A percentile compares a stretch with the other conserved stretches of the same genome.
Conservation (phyloP, 2,888 invertebrate species). For the Abscondita cerata region DNA sequence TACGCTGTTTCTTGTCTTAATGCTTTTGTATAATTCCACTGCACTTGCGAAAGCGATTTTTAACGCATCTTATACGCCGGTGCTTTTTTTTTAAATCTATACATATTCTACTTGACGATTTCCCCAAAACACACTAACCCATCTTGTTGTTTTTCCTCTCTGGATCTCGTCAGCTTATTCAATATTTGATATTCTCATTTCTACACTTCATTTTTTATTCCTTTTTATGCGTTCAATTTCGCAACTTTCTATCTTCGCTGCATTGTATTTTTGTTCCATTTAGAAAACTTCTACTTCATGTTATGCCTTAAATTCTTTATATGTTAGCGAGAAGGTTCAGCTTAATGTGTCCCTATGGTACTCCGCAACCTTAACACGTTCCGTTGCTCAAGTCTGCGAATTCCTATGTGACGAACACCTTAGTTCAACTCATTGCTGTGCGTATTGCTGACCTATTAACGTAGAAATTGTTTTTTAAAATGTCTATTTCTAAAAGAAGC, state of each 20-base stretch:
- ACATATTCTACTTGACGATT: not conserved
- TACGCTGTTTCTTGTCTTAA: constrained; percentile 4
- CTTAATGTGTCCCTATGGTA: constrained; percentile 44
- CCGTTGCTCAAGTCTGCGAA: constrained; percentile 25
- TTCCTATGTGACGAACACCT: constrained; percentile 29
- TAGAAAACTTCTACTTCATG: constrained; percentile 31
- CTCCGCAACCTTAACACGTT: constrained; percentile 42
- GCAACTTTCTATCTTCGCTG: constrained; percentile 29
- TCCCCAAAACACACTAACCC: not conserved
- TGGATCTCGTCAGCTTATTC: constrained; percentile 25
- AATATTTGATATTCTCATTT: constrained; percentile 39
- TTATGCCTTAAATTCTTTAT: constrained; percentile 43
- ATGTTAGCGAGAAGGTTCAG: constrained; percentile 35
- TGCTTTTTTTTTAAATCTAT: no score
- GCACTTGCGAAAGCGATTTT: no score
- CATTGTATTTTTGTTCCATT: constrained; percentile 32
- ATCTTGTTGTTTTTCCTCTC: not conserved
- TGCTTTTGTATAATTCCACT: not conserved
- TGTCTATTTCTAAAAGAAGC: not conserved
- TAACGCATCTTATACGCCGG: no score
- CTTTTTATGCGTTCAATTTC: constrained; percentile 37
- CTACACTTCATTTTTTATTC: constrained; percentile 32
- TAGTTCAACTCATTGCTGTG: constrained; percentile 37
- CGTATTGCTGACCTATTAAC: constrained; percentile 39
- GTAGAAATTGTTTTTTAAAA: constrained; percentile 19